Base-by-base conservation (phyloP, 1,140 invertebrate genomes). In the Drosophila ercepeae region DNA sequence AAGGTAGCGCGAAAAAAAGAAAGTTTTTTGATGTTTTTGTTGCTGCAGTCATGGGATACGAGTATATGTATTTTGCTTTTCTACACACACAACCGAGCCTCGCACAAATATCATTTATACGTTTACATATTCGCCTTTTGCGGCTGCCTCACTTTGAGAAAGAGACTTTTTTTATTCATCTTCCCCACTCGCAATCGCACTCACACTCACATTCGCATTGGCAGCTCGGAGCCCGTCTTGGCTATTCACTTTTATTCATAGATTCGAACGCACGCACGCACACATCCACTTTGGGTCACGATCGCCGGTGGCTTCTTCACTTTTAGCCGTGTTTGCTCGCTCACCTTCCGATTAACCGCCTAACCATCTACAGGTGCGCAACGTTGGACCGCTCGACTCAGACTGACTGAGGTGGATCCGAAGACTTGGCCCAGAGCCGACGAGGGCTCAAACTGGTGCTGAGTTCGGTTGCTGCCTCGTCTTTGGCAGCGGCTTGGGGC, bases 1-100 rank as follows among this genome's bases (percentile, higher is more conserved):
- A 86, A 86, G 79, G 81, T 65, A 86, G 76, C 77, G 82, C 83
- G 71, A 75, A 88, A 88, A 84, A 84, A 86, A 86, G 78, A 88
- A 86, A 86, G 78, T 88, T 89, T 88, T 79, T 89, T 78, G 58
- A 71, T 63, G 57, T 45, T 83, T 58, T 68, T 63, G 61, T 77
- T 78, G 61, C 65, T 67, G 74, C 50, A 63, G 50, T 46, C 57
- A 45, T 63, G 51, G 49, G 64, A 39, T 13, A 50, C 59, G 13
- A 64, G 42, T 65, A 49, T 25, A n/a, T 51, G 7, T 60, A 71
- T 82, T 75, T 77, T 73, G 70, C 74, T 83, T 71, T 78, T 83
- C 78, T 72, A 72, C 76, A 84, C 77, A 72, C 58, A 65, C 50
- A 34, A 61, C 34, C 41, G 64, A 21, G 55, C 19, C 54, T 39